Evolutionary conservation across 2,797 vertebrate species (phyloP).

Genomic region (Urophycis tenuis): DNA sequence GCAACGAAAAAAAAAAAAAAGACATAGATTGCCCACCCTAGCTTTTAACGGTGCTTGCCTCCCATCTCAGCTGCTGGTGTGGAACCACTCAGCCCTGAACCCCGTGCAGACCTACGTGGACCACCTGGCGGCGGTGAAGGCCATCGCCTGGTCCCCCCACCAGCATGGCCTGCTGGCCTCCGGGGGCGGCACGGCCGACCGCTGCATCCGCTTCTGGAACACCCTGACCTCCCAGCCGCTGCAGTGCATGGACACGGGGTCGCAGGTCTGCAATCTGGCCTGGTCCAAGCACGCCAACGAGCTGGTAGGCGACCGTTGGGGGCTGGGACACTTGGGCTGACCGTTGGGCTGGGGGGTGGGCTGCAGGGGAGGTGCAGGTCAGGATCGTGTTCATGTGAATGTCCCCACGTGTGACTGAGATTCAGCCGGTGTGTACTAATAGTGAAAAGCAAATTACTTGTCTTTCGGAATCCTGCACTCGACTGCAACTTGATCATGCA

Average conservation of each 20-base stretch:
- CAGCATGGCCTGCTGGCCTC: constrained; percentile 94
- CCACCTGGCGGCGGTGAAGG: constrained; percentile 95
- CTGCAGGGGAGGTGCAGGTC: no score
- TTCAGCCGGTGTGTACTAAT: not conserved
- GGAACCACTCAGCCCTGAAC: constrained; percentile 93
- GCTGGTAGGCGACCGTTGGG: constrained; percentile 71
- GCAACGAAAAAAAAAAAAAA: no score
- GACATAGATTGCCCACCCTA: no score
- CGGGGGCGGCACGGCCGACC: constrained; percentile 91
- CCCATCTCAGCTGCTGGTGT: constrained; percentile 82
- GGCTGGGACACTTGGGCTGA: no score
- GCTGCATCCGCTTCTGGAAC: constrained; percentile 99
- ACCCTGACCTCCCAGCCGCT: constrained; percentile 92
- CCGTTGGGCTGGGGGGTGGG: no score
- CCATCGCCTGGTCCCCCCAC: constrained; percentile 97
- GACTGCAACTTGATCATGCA: no score
- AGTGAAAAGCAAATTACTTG: no score
- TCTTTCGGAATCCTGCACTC: no score
- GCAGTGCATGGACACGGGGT: constrained; percentile 95
- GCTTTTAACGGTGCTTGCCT: no score
- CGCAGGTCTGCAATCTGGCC: constrained; percentile 97
- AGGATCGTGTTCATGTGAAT: no score
- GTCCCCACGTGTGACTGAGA: not conserved
- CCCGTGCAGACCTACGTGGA: constrained; percentile 97
- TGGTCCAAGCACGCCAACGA: constrained; percentile 99